Percentiles rank a stretch among this genome's conserved stretches.
phyloP scores from a whole-genome alignment of 37 sponge, comb jelly and placozoan genomes.

The Amphimedon queenslandica region DNA sequence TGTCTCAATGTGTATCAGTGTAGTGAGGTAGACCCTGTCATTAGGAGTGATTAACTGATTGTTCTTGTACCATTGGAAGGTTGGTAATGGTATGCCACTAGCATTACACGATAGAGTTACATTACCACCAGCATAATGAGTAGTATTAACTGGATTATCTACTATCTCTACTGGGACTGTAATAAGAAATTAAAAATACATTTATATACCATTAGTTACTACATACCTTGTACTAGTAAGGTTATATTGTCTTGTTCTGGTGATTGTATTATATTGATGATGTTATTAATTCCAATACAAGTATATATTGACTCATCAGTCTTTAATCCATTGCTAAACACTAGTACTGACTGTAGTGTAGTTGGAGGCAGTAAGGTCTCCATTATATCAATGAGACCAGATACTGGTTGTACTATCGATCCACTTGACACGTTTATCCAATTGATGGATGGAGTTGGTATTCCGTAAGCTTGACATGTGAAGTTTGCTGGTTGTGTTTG shows the following conservation, averaged over 20 bases:
- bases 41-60: not conserved
- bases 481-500: conserved; percentile 1
- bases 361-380: not conserved
- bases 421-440: conserved; percentile 12
- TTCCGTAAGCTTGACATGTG: conserved; percentile 17
- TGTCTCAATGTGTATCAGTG: not conserved
- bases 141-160: conserved; percentile 4
- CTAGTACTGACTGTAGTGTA: conserved; percentile 4
- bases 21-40: not conserved
- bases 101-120: not conserved
- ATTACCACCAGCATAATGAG: conserved; percentile 7
- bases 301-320: not conserved
- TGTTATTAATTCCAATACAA: not conserved
- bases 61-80: conserved; percentile 9
- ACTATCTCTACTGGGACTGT: conserved; percentile 16
- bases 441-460: conserved; percentile 13
- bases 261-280: not conserved
- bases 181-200: no score
- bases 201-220: no score
- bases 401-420: not conserved
- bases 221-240: conserved; percentile 2
- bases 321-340: not conserved
- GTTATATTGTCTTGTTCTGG: not conserved
- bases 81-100: conserved; percentile 2
- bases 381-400: not conserved